These are phyloP conservation scores for Leptura quadrifasciata DNA, from an alignment of 2,888 invertebrate genomes.

Conservation along the genomic window DNA sequence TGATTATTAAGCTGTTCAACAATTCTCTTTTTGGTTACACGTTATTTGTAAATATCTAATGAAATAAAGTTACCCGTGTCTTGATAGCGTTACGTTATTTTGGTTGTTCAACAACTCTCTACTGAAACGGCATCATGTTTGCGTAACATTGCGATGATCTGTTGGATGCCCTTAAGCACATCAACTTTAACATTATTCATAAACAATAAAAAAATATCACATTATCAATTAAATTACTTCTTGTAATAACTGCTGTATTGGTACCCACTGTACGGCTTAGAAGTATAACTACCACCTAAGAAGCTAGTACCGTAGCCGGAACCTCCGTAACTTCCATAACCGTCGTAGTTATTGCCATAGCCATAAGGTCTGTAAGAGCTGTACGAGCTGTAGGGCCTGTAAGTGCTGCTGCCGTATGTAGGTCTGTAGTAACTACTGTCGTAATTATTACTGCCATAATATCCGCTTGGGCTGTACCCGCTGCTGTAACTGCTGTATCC, in stretches of 20 bases:
- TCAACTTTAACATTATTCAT: not conserved
- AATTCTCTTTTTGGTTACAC: too few species aligned
- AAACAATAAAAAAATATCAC: slow-evolving; percentile 14
- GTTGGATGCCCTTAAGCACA: too few species aligned
- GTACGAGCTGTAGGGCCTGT: not conserved
- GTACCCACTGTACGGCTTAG: slow-evolving; percentile 55
- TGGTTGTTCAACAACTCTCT: too few species aligned
- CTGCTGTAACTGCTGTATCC: slow-evolving; percentile 28
- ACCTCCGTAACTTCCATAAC: slow-evolving; percentile 47
- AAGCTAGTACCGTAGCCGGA: slow-evolving; percentile 49
- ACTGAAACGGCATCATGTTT: too few species aligned
- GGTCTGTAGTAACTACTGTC: not conserved
- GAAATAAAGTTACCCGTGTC: too few species aligned
- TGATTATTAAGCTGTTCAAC: too few species aligned
- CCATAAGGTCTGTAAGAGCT: slow-evolving; percentile 21
- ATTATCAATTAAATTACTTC: slow-evolving; percentile 24
- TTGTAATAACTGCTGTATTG: slow-evolving; percentile 51
- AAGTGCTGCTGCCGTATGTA: not conserved
- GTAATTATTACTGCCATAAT: slow-evolving; percentile 19
- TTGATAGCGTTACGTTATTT: too few species aligned
- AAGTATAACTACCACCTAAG: slow-evolving; percentile 52
- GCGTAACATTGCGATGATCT: too few species aligned
- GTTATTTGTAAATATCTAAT: too few species aligned
- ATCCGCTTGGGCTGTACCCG: slow-evolving; percentile 11
- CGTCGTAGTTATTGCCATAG: slow-evolving; percentile 17